Conservation (phyloP, 2,113 vertebrate genomes). For the Anguilla japonica region DNA sequence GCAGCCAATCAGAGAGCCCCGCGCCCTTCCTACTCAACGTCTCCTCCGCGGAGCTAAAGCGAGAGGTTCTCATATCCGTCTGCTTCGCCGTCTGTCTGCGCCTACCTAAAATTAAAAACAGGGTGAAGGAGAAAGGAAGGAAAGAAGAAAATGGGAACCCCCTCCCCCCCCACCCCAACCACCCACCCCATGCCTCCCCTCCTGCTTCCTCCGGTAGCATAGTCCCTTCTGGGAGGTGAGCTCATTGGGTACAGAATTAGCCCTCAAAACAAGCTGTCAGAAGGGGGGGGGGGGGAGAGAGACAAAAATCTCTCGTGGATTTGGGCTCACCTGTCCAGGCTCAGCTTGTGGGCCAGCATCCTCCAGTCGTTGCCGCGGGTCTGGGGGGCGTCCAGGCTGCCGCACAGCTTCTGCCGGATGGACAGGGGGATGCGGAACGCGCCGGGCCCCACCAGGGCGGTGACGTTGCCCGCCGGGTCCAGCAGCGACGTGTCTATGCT, state of each 20-base stretch:
- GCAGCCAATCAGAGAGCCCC: background rate
- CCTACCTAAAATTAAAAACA: background rate
- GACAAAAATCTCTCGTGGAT: background rate
- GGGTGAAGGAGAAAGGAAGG: background rate
- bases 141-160: background rate
- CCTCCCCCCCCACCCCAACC: conserved; percentile 37
- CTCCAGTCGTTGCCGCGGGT: conserved; percentile 96
- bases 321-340: conserved; percentile 83
- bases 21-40: too few relatives aligned
- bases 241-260: conserved; percentile 50
- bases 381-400: conserved; percentile 93
- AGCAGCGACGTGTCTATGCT: conserved; percentile 85
- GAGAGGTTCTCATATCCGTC: too few relatives aligned
- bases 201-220: conserved; percentile 53
- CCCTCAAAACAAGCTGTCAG: conserved; percentile 53
- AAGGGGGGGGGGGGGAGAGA: background rate
- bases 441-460: conserved; percentile 83
- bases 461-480: conserved; percentile 85
- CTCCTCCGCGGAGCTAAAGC: too few relatives aligned
- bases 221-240: conserved; percentile 51
- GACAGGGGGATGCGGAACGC: conserved; percentile 94
- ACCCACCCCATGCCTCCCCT: conserved; percentile 40
- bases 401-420: conserved; percentile 94
- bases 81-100: too few relatives aligned
- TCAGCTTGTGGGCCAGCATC: conserved; percentile 96